These are phyloP conservation scores for Lasioglossum oenotherae DNA, from an alignment of 2,888 invertebrate species.

Conservation along the genomic window DNA sequence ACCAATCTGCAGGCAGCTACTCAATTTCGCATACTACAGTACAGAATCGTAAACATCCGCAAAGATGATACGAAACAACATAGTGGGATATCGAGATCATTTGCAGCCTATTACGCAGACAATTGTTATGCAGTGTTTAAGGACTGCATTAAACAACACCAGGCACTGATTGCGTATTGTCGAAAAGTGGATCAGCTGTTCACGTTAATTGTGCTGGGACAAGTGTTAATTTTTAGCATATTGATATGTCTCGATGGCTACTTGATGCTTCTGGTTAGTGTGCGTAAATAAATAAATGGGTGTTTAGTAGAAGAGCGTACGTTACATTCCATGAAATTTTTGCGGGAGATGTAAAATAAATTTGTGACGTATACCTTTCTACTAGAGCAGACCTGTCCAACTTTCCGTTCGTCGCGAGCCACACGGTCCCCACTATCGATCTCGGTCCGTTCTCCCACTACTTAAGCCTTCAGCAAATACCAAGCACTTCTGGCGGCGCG, in stretches of 20 bases:
- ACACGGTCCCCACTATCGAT: too few relatives aligned
- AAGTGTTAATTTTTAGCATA: conserved; percentile 59
- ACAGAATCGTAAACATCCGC: conserved; percentile 42
- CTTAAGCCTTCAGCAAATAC: too few relatives aligned
- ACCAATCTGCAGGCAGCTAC: conserved; percentile 64
- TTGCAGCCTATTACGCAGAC: not conserved
- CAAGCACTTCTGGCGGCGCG: too few relatives aligned
- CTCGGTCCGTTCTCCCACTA: too few relatives aligned
- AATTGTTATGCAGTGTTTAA: conserved; percentile 50
- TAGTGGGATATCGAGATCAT: too few relatives aligned
- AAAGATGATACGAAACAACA: rapidly evolving
- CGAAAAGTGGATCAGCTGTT: conserved; percentile 61
- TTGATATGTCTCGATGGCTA: conserved; percentile 52
- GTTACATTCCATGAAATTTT: not conserved
- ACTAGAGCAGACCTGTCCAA: too few relatives aligned
- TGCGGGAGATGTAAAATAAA: not conserved
- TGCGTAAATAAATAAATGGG: not conserved
- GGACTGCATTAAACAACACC: conserved; percentile 57
- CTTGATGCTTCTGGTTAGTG: conserved; percentile 54
- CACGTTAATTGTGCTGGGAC: conserved; percentile 55
- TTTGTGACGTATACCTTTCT: not conserved
- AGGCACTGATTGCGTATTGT: conserved; percentile 57
- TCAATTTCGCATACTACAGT: conserved; percentile 72
- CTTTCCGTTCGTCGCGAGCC: too few relatives aligned
- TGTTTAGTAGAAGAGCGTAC: not conserved